Base-by-base conservation (phyloP, 1,140 invertebrate species). In the Drosophila eugracilis region DNA sequence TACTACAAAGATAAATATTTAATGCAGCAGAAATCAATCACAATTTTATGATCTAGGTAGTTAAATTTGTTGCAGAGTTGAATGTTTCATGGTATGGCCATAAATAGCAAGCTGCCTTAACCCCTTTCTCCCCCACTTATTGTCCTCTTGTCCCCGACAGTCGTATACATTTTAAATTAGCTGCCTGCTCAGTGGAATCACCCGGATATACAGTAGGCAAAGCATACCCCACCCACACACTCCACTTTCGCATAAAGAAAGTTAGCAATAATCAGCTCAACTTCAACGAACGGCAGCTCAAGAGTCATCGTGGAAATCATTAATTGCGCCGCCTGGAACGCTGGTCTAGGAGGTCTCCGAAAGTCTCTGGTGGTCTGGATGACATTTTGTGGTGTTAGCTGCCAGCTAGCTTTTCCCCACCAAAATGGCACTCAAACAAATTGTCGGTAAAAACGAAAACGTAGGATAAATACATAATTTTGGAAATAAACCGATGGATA, bases 101-200 rank as follows among this genome's bases (percentile, higher is more conserved):
- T 81, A 76, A 80, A 80, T 72, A 70, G 58, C 49, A 28, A 30
- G 44, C 21, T 30, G 30, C 12, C 10, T 26, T 12, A 30, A 9
- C 10, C 9, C 2, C n/a, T n/a, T n/a, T n/a, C n/a, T 2, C 34
- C 14, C 6, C 5, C 22, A n/a, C 10, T n/a, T 10, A 6, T n/a
- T 66, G 34, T 15, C 54, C 24, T 19, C 10, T 28, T 52, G 50
- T 41, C 71, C 44, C 26, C 36, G 47, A 34, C 49, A 50, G 55
- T 70, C 47, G 47, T 60, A 74, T 72, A 76, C 77, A 80, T 80
- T 81, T 80, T 80, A 80, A 75, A 80, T 80, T 80, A 76, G 74
- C 73, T 50, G 32, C 37, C 59, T 37, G 54, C 42, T 80, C 75
- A 65, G 58, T 39, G 34, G 77, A 72, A 67, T 21, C 45, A 66